phyloP scores from a whole-genome alignment of 2,888 invertebrate species.

The Andrena marginata region DNA sequence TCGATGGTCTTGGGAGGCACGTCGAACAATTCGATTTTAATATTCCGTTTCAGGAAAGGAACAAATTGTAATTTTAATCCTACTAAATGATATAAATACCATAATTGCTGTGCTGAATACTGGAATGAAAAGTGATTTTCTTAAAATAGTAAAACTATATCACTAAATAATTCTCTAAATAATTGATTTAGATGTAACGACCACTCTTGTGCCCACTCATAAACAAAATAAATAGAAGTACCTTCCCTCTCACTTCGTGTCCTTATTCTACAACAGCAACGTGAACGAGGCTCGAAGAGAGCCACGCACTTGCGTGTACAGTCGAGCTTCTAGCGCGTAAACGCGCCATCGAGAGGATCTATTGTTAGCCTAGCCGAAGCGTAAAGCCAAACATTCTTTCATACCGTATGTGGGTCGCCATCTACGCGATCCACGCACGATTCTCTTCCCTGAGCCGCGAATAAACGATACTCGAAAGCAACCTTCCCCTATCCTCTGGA shows the following conservation, averaged over 20 bases:
- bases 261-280: background rate
- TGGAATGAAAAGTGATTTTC: too few relatives aligned
- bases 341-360: slow-evolving; percentile 65
- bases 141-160: too few relatives aligned
- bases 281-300: slow-evolving; percentile 18
- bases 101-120: too few relatives aligned
- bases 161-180: too few relatives aligned
- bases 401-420: slow-evolving; percentile 75
- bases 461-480: background rate
- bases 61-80: too few relatives aligned
- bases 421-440: slow-evolving; percentile 53
- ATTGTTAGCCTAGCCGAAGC: slow-evolving; percentile 75
- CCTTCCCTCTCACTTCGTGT: background rate
- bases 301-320: slow-evolving; percentile 4
- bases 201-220: too few relatives aligned
- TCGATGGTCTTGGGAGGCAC: background rate
- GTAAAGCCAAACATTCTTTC: slow-evolving; percentile 75
- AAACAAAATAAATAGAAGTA: background rate
- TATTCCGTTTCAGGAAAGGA: background rate
- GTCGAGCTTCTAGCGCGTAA: slow-evolving; percentile 38
- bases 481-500: background rate
- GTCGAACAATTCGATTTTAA: background rate
- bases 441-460: slow-evolving; percentile 37
- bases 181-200: too few relatives aligned
- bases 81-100: too few relatives aligned